Conservation (phyloP, 2,888 invertebrate species). For the Polydrusus pterygomalis region DNA sequence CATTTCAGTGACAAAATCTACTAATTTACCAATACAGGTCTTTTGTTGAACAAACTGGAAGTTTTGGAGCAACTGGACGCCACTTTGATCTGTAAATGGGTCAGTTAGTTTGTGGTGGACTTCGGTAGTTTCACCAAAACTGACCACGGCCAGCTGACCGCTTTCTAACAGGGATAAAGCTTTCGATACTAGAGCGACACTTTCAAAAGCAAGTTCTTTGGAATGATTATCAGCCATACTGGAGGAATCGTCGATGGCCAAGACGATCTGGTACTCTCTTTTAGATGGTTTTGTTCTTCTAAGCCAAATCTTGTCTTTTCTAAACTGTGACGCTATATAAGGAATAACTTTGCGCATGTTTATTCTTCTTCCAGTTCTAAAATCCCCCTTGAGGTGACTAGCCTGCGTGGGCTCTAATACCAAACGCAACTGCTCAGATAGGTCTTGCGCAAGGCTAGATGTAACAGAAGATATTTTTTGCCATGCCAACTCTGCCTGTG, state of each 20-base stretch:
- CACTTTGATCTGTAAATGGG: constrained; percentile 90
- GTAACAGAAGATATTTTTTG: constrained; percentile 77
- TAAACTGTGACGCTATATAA: constrained; percentile 98
- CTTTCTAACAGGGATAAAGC: constrained; percentile 95
- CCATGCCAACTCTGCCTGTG: constrained; percentile 77
- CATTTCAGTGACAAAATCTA: constrained; percentile 86
- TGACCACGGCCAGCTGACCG: constrained; percentile 92
- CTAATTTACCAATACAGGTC: constrained; percentile 88
- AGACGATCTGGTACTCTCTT: constrained; percentile 95
- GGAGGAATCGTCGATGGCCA: constrained; percentile 97
- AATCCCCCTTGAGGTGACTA: constrained; percentile 94
- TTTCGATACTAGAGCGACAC: constrained; percentile 91
- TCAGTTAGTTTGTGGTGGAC: constrained; percentile 92
- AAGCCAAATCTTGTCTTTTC: constrained; percentile 99
- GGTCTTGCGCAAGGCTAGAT: constrained; percentile 82
- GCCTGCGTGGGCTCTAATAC: constrained; percentile 97
- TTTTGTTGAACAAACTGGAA: constrained; percentile 93
- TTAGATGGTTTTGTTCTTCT: constrained; percentile 95
- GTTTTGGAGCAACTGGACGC: constrained; percentile 86
- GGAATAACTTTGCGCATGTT: constrained; percentile 99
- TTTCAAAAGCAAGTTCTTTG: constrained; percentile 94
- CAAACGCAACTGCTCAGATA: constrained; percentile 94
- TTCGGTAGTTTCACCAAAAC: constrained; percentile 90
- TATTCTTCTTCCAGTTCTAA: constrained; percentile 95
- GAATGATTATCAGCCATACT: constrained; percentile 93